A percentile compares a stretch with the other conserved stretches of the same genome.
Conservation (phyloP, 2,888 invertebrate species). For the Amphipoea oculea region DNA sequence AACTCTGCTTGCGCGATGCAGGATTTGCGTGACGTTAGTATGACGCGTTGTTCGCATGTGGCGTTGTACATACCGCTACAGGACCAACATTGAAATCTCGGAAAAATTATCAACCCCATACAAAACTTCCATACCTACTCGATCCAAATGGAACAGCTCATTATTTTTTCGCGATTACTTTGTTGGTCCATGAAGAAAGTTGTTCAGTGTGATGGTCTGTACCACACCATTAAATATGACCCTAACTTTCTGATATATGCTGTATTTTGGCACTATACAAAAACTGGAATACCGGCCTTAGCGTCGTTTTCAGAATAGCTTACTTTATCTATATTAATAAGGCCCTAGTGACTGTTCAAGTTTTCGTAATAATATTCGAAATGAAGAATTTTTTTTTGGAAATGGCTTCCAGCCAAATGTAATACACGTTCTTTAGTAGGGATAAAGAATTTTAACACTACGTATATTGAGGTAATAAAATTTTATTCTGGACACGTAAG, state of each 20-base stretch:
- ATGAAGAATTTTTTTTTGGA: not conserved
- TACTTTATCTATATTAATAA: conserved; percentile 14
- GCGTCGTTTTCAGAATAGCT: not conserved
- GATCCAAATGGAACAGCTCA: too few species aligned
- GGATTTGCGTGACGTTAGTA: too few species aligned
- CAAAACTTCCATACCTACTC: too few species aligned
- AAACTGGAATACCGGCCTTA: not conserved
- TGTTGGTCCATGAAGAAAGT: too few species aligned
- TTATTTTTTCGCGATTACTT: too few species aligned
- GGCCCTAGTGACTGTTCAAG: not conserved
- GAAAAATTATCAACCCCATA: too few species aligned
- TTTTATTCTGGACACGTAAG: conserved; percentile 22
- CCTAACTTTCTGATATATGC: not conserved
- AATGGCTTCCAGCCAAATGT: conserved; percentile 40
- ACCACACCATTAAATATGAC: too few species aligned
- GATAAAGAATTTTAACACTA: conserved; percentile 19
- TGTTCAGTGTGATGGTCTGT: too few species aligned
- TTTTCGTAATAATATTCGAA: conserved; percentile 7
- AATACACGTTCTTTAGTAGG: conserved; percentile 10
- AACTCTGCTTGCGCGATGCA: too few species aligned
- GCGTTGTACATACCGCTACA: too few species aligned
- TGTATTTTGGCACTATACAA: not conserved
- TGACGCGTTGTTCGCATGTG: too few species aligned
- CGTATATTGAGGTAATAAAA: conserved; percentile 26
- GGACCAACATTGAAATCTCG: too few species aligned